Evolutionary conservation across 1,140 invertebrate genomes (phyloP), one percentile per base, ranked within the genome.

Genomic region (Platyura marginata): DNA sequence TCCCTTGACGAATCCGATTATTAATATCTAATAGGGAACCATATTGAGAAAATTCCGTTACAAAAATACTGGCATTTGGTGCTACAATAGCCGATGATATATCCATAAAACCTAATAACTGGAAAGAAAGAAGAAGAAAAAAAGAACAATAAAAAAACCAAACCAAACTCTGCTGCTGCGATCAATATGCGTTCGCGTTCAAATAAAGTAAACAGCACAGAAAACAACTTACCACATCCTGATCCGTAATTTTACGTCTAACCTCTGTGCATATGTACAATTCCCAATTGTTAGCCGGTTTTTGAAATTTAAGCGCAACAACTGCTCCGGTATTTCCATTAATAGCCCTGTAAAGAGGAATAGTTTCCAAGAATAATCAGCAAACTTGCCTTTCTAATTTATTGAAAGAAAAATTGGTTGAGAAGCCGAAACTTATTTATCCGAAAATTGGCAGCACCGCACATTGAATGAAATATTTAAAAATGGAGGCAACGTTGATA

Each of bases 251-350:
- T 47, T 78, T 68, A 22, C 67, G 54, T 52, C 76, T 74, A 45
- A 86, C 75, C 65, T 85, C 81, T 60, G 76, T 71, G 49, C 76
- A 77, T 50, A 86, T 82, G 50, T 86, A 86, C 54, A 74, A 81
- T 56, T 86, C 82, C 82, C 82, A 86, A 34, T 72, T 71, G 55
- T 81, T 80, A 35, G 77, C 71, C 1, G 81, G 80, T 56, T 80
- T 83, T 60, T 85, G 80, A 51, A 74, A 79, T 59, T 84, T 84
- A 6, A 81, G 61, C 3, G 79, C 79, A 43, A 82, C 76, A 2
- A 69, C 65, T 47, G 68, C 70, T 48, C 71, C 69, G 9, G 64
- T 73, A 47, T 68, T 65, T 11, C 43, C 41, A 38, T 61, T 56
- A 0, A 55, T 56, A 16, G 57, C 59, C 11, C 42, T 22, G 35